Conservation (phyloP, 2,888 invertebrate species). For the Malacosoma neustria region DNA sequence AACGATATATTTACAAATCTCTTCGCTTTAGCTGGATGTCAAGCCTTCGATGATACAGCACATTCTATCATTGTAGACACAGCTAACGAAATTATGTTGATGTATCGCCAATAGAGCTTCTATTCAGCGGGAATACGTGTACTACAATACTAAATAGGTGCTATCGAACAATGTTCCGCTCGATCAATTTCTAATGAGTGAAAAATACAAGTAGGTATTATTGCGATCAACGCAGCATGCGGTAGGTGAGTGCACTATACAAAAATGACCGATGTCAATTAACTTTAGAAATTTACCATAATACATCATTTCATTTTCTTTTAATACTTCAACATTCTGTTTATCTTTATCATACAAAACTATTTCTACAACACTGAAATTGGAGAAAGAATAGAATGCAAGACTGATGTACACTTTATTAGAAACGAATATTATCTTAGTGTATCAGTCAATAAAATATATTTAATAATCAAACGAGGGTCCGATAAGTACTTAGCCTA, state of each 20-base stretch:
- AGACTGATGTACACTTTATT: too few relatives aligned
- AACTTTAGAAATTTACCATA: background rate
- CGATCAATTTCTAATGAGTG: conserved; percentile 23
- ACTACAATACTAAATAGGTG: conserved; percentile 34
- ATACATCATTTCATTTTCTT: background rate
- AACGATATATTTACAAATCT: too few relatives aligned
- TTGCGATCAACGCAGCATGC: background rate
- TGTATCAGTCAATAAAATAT: too few relatives aligned
- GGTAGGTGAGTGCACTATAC: background rate
- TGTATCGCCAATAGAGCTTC: conserved; percentile 38
- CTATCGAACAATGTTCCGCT: conserved; percentile 24
- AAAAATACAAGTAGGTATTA: background rate
- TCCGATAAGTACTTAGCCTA: too few relatives aligned
- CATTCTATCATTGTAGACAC: conserved; percentile 50
- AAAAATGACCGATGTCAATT: background rate
- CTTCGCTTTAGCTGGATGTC: conserved; percentile 11
- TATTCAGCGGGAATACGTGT: conserved; percentile 46
- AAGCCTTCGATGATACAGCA: conserved; percentile 38
- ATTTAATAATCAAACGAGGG: too few relatives aligned
- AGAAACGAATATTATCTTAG: too few relatives aligned
- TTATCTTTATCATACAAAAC: too few relatives aligned
- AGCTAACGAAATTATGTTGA: conserved; percentile 52
- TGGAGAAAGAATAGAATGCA: too few relatives aligned
- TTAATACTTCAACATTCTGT: too few relatives aligned
- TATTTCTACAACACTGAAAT: too few relatives aligned